These are phyloP conservation scores for Leiothrix lutea DNA, from an alignment of 2,113 vertebrate genomes.

Conservation along the genomic window DNA sequence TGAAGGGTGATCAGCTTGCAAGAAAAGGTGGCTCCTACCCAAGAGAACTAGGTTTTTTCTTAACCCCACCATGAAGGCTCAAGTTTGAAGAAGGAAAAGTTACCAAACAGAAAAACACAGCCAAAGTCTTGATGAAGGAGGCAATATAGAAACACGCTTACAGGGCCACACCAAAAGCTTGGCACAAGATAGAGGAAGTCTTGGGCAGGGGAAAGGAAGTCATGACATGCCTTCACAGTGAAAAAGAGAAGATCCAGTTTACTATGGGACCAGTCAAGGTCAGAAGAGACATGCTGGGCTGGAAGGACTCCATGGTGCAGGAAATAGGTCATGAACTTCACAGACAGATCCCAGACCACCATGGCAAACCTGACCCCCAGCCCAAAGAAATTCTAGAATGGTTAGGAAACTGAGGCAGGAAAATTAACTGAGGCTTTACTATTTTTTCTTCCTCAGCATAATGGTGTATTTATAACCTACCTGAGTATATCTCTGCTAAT, in stretches of 20 bases:
- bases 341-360: conserved; percentile 52
- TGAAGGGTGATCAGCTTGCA: conserved; percentile 34
- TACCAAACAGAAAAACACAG: conserved; percentile 42
- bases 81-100: conserved; percentile 29
- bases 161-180: conserved; percentile 62
- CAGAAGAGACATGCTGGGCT: conserved; percentile 42
- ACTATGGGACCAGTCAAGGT: conserved; percentile 5
- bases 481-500: not conserved
- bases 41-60: conserved; percentile 5
- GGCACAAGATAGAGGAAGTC: conserved; percentile 43
- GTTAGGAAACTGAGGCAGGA: conserved; percentile 63
- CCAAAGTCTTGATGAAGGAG: conserved; percentile 35
- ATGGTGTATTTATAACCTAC: conserved; percentile 15
- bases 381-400: conserved; percentile 23
- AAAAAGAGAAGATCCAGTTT: conserved; percentile 47
- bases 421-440: conserved; percentile 23
- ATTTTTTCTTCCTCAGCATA: conserved; percentile 34
- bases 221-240: conserved; percentile 26
- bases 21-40: conserved; percentile 42
- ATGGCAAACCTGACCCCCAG: conserved; percentile 38
- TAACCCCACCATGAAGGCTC: not conserved
- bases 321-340: conserved; percentile 27
- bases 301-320: conserved; percentile 41
- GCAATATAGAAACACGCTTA: conserved; percentile 45
- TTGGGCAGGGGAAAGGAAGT: conserved; percentile 55